phyloP scores from a whole-genome alignment of 2,888 invertebrate genomes.

The Euplagia quadripunctaria region DNA sequence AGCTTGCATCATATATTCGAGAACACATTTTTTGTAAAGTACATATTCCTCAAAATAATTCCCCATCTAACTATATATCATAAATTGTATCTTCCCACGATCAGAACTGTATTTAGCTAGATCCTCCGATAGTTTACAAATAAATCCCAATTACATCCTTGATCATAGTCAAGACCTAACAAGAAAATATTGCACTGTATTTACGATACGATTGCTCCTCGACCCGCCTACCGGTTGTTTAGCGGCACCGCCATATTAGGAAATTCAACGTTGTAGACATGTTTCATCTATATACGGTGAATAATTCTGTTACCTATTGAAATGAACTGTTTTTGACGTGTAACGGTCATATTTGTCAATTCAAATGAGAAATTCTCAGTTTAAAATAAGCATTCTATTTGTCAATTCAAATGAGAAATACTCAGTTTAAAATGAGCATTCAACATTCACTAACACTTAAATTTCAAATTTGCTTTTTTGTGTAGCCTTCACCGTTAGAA shows the following conservation, averaged over 20 bases:
- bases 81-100: background rate
- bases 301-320: slow-evolving; percentile 27
- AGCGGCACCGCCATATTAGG: slow-evolving; percentile 32
- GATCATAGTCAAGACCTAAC: slow-evolving; percentile 24
- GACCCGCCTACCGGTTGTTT: slow-evolving; percentile 23
- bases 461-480: slow-evolving; percentile 2
- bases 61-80: background rate
- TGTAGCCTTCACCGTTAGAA: background rate
- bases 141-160: slow-evolving; percentile 34
- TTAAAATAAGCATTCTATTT: slow-evolving; percentile 3
- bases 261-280: slow-evolving; percentile 36
- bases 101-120: background rate
- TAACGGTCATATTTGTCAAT: slow-evolving; percentile 29
- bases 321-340: slow-evolving; percentile 26
- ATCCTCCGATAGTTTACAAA: slow-evolving; percentile 22
- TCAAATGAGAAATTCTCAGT: slow-evolving; percentile 19
- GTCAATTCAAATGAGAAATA: slow-evolving; percentile 20
- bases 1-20: too few relatives aligned
- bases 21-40: too few relatives aligned
- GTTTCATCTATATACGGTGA: slow-evolving; percentile 36
- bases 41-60: background rate
- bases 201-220: slow-evolving; percentile 20
- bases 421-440: slow-evolving; percentile 4
- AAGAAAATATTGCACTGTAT: slow-evolving; percentile 41
- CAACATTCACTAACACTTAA: slow-evolving; percentile 11